Base-by-base conservation (phyloP, 1,140 invertebrate genomes). In the Musca vetustissima region DNA sequence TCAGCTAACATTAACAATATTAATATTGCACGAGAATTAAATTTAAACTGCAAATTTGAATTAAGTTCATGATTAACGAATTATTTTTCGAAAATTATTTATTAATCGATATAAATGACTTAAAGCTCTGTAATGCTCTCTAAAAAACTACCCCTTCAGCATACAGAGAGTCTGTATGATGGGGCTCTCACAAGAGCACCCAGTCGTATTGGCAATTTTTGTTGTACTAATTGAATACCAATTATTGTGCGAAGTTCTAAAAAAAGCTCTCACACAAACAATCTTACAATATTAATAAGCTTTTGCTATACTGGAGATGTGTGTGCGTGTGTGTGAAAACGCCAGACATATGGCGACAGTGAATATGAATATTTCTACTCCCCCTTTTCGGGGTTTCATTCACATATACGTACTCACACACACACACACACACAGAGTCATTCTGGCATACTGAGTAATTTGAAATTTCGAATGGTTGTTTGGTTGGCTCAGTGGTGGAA, bases 391-490 rank as follows among this genome's bases (percentile, higher is more conserved):
- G 69, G 70, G 24, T 71, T 25, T 50, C 53, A 19, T 28, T 43
- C 55, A 22, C 66, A 68, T 36, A 47, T 25, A 22, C 32, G 25
- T 14, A 24, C 68, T 24, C 52, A 25, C 61, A 43, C 61, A 64
- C 70, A 66, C 55, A 59, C n/a, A 59, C 25, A 59, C 14, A 61
- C n/a, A 19, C 9, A 52, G 17, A 19, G n/a, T n/a, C n/a, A n/a
- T n/a, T n/a, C n/a, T n/a, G n/a, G 17, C 21, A 13, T 15, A 17
- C 43, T 25, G 22, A 48, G 24, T 19, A 32, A 32, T 49, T 17
- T 24, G 19, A 36, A 21, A 36, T 66, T 76, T 68, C 48, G 32
- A 55, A 57, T 68, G 69, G 48, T 73, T n/a, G n/a, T 71, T 66
- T 50, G 68, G 55, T 69, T 72, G 69, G 50, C 36, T 43, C 36